phyloP scores from a whole-genome alignment of 2,113 vertebrate species.

The Megaleporinus macrocephalus region DNA sequence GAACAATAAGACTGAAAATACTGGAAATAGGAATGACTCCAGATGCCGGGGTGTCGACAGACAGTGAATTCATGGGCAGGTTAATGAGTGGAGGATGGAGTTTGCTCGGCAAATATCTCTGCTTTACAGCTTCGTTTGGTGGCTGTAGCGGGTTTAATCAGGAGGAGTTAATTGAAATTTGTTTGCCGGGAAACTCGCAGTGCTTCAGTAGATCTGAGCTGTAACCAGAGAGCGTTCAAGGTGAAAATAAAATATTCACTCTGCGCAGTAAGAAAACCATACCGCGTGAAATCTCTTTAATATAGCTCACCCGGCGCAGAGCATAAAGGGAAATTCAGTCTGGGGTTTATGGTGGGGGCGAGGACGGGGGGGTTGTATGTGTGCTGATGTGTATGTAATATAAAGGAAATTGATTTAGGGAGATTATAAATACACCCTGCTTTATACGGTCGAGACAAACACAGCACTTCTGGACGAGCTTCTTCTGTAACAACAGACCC shows the following conservation, averaged over 20 bases:
- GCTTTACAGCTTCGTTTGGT: conserved; percentile 7
- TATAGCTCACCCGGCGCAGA: not conserved
- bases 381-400: not conserved
- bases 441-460: not conserved
- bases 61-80: not conserved
- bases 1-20: too few species aligned
- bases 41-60: too few species aligned
- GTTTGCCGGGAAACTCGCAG: conserved; percentile 25
- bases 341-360: not conserved
- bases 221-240: conserved; percentile 15
- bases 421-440: not conserved
- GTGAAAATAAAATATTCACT: conserved; percentile 49
- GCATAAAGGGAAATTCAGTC: not conserved
- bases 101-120: conserved; percentile 22
- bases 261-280: not conserved
- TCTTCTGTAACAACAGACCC: too few species aligned
- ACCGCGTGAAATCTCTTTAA: conserved; percentile 35
- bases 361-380: too few species aligned
- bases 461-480: not conserved
- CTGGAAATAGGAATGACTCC: too few species aligned
- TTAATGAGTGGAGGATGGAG: not conserved
- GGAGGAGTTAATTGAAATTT: conserved; percentile 46
- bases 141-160: conserved; percentile 34
- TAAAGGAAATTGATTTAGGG: not conserved
- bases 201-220: not conserved